phyloP scores from a whole-genome alignment of 2,797 vertebrate species.

The Gorsachius magnificus region DNA sequence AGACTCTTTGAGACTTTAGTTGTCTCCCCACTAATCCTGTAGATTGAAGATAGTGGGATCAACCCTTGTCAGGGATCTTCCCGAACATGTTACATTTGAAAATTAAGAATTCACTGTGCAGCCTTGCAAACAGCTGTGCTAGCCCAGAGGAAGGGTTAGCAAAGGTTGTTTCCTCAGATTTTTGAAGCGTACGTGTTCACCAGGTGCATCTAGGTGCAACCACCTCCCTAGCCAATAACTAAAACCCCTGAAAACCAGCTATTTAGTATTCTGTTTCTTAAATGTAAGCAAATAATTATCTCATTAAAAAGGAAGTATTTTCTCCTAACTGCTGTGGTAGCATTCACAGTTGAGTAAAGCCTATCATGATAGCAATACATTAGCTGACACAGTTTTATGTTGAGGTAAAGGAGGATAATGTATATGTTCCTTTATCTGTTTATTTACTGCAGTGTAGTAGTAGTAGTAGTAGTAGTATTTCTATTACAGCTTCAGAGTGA shows the following conservation, averaged over 20 bases:
- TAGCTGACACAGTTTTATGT: background rate
- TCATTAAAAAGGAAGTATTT: background rate
- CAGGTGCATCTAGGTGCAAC: background rate
- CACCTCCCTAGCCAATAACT: background rate
- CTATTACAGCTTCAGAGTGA: background rate
- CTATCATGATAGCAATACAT: background rate
- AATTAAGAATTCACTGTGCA: background rate
- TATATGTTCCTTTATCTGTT: background rate
- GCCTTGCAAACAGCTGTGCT: background rate
- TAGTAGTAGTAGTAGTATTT: background rate
- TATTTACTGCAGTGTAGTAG: background rate
- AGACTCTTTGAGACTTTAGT: background rate
- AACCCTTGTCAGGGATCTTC: background rate
- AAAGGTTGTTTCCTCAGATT: background rate
- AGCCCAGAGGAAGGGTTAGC: background rate
- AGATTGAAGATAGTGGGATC: background rate
- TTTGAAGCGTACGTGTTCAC: fast-evolving
- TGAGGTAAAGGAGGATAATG: background rate
- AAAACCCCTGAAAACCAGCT: background rate
- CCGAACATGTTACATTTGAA: background rate
- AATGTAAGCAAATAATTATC: background rate
- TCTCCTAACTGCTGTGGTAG: background rate
- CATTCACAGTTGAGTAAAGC: background rate
- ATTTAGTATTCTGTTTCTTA: background rate
- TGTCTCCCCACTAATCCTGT: background rate